These are phyloP conservation scores for Anguilla rostrata DNA, from an alignment of 2,113 vertebrate genomes.

Conservation along the genomic window DNA sequence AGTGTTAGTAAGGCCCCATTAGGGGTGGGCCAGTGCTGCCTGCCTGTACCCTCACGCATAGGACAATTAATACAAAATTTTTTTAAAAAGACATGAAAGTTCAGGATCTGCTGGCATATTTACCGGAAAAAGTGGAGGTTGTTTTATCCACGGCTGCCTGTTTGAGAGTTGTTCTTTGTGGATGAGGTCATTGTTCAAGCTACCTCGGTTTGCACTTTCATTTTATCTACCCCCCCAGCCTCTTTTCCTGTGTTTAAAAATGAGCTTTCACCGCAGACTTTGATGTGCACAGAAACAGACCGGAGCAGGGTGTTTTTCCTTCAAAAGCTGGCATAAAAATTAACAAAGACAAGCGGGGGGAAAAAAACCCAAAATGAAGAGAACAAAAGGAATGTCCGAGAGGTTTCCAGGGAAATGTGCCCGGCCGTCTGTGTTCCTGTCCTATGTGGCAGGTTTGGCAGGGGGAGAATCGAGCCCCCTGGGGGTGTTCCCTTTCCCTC, in stretches of 20 bases:
- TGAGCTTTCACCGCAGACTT: neutral
- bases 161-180: neutral
- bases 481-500: too few species aligned
- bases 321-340: neutral
- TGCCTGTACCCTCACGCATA: neutral
- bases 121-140: conserved; percentile 2
- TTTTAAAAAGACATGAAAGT: conserved; percentile 15
- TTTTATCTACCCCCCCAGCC: neutral
- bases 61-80: conserved; percentile 19
- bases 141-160: conserved; percentile 6
- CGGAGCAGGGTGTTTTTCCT: neutral
- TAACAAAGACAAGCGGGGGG: neutral
- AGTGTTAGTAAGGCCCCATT: neutral
- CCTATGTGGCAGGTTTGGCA: too few species aligned
- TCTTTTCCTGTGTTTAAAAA: neutral
- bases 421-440: conserved; percentile 59
- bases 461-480: too few species aligned
- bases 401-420: neutral
- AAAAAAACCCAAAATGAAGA: too few species aligned
- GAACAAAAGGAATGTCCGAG: too few species aligned
- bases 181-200: neutral
- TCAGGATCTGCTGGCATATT: neutral
- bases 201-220: neutral
- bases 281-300: neutral
- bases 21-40: neutral